Evolutionary conservation across 1,140 invertebrate genomes (phyloP), one percentile per base, ranked within the genome.

Genomic region (Bombus sylvicola): DNA sequence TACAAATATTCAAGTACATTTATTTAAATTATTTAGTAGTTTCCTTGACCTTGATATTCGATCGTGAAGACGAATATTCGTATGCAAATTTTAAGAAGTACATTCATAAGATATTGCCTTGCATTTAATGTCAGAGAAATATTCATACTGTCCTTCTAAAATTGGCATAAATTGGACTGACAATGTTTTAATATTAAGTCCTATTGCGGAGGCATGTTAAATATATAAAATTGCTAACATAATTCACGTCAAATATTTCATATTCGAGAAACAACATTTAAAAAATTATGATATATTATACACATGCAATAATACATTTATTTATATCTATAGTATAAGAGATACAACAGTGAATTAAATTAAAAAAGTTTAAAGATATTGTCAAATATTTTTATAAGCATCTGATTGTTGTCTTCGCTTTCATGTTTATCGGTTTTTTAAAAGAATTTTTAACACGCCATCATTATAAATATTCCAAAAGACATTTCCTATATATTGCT

Each of bases 11-110:
- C 18, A 22, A 66, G 13, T 8, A 34, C 3, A 37, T 64, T 77
- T 41, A 64, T 77, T 22, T 34, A 39, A 62, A 77, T 64, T n/a
- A 12, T 80, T 71, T 39, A 41, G n/a, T 18, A 68, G 57, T 59
- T 31, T 22, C 37, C 18, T 71, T 41, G 53, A 59, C 47, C 47
- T 81, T 59, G 22, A 81, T 72, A 25, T 72, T 73, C 18, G n/a
- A 73, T 31, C 12, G 25, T 18, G 22, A 12, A 15, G 25, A 39
- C 10, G 28, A 13, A 72, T 72, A 43, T 15, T 43, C 28, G 12
- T 41, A 43, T 72, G 39, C 69, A 72, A 72, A n/a, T 72, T 72
- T 72, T 43, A 72, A 18, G 5, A 41, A 43, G 25, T 41, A 72
- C 39, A 72, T 71, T 39, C 28, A 71, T 71, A 39, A 39, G 12